phyloP scores from a whole-genome alignment of 1,140 invertebrate species.

The Triops cancriformis region DNA sequence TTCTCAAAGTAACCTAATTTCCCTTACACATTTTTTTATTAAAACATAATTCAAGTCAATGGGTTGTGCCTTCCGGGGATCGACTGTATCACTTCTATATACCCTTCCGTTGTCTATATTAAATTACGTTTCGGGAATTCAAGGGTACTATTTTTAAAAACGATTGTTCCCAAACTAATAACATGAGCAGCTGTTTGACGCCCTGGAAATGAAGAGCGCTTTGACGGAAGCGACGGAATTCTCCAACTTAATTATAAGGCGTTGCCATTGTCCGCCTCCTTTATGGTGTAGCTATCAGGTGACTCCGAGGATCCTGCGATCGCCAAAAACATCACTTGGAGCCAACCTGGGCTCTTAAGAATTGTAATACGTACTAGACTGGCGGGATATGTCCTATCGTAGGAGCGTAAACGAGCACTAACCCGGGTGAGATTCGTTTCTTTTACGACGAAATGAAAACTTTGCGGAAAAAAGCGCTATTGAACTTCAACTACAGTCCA shows the following conservation, averaged over 20 bases:
- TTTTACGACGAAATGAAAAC: too few species aligned
- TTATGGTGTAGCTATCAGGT: not conserved
- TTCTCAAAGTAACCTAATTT: constrained; percentile 2
- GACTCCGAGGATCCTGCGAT: not conserved
- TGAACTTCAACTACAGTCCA: too few species aligned
- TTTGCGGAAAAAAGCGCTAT: too few species aligned
- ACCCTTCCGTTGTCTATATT: not conserved
- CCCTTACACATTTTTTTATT: not conserved
- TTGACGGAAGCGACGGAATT: not conserved
- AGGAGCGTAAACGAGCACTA: too few species aligned
- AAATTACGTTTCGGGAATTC: not conserved
- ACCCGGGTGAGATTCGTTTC: too few species aligned
- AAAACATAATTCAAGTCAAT: constrained; percentile 1
- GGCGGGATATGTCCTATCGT: too few species aligned
- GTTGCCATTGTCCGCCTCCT: not conserved
- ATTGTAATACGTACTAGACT: not conserved
- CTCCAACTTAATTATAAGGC: constrained; percentile 2
- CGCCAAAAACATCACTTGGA: not conserved
- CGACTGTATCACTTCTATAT: not conserved
- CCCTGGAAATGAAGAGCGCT: not conserved
- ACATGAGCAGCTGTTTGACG: not conserved
- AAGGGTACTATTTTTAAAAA: not conserved
- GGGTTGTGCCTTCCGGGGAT: not conserved
- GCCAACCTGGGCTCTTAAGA: not conserved
- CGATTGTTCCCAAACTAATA: not conserved